Evolutionary conservation across 2,888 invertebrate species (phyloP).

Genomic region (Eledone cirrhosa): DNA sequence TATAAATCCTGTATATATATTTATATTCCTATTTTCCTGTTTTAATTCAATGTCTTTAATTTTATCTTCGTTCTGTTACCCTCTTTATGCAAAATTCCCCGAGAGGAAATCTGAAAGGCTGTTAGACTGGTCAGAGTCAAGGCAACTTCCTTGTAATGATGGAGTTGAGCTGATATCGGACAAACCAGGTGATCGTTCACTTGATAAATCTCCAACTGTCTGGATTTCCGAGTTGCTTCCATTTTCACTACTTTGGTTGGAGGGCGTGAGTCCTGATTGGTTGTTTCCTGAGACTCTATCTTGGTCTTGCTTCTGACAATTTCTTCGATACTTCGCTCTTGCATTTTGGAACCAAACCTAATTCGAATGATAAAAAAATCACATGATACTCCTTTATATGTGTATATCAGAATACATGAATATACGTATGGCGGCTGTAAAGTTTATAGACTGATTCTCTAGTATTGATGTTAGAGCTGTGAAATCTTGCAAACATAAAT

Average conservation of each 20-base stretch:
- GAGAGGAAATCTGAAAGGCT: constrained; percentile 58
- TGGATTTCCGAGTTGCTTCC: constrained; percentile 42
- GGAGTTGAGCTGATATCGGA: constrained; percentile 61
- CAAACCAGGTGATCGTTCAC: constrained; percentile 55
- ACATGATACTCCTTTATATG: neutral
- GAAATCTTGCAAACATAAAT: too few relatives aligned
- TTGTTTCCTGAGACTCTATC: constrained; percentile 38
- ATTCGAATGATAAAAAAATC: neutral
- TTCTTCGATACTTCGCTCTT: constrained; percentile 96
- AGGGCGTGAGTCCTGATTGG: constrained; percentile 28
- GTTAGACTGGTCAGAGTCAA: constrained; percentile 55
- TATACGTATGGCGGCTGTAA: too few relatives aligned
- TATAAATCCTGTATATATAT: neutral
- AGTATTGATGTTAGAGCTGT: too few relatives aligned
- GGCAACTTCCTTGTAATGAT: constrained; percentile 52
- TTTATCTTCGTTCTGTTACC: constrained; percentile 32
- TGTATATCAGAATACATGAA: too few relatives aligned
- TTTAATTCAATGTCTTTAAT: neutral
- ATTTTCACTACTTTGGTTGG: constrained; percentile 34
- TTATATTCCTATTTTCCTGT: neutral
- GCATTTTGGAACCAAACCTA: constrained; percentile 99
- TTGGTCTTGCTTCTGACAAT: constrained; percentile 71
- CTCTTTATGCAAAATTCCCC: constrained; percentile 53
- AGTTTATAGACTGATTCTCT: too few relatives aligned
- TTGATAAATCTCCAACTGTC: constrained; percentile 50